Base-by-base conservation (phyloP, 2,888 invertebrate species). In the Plebejus melissa region DNA sequence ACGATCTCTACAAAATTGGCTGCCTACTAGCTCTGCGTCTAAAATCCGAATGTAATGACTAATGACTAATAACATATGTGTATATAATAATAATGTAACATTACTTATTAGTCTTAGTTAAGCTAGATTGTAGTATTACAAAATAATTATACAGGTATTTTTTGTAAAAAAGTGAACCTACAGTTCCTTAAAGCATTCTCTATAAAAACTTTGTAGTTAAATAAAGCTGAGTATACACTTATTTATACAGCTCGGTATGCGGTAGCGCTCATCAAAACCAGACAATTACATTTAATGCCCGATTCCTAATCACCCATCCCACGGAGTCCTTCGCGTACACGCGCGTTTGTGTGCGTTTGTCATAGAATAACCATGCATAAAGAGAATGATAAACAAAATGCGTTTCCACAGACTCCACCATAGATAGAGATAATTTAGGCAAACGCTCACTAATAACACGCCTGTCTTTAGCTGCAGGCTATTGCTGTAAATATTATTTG, bases 281-380 rank as follows among this genome's bases (percentile, higher is more conserved):
- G 65, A 65, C 65, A 65, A 65, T 65, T 74, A 69, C 65, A 65
- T 60, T 74, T 50, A 69, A 28, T 76, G 54, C 32, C 50, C 16
- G 28, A 75, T 54, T 76, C 69, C 76, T 79, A 76, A 74, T 76
- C 65, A 28, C 65, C 76, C 78, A 75, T 80, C 78, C 79, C 79
- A 76, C 77, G 75, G 79, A 84, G 87, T 87, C 86, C 87, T 87
- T 88, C 85, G 82, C 81, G 80, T 83, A 85, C 81, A 82, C 78
- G 79, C 77, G 81, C 76, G 76, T 78, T 57, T 82, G 85, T 86
- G 83, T 84, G 86, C 80, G 81, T 82, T 11, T 79, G 79, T 82
- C 82, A 65, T 65, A 65, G 65, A 65, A 6, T n/a, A 58, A 5
- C 50, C 11, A 4, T 32, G 13, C 13, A 13, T 65, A 65, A 13